A percentile compares a stretch with the other conserved stretches of the same genome.
Evolutionary conservation across 2,113 vertebrate genomes (phyloP).

Genomic region (Mionectes macconnelli): DNA sequence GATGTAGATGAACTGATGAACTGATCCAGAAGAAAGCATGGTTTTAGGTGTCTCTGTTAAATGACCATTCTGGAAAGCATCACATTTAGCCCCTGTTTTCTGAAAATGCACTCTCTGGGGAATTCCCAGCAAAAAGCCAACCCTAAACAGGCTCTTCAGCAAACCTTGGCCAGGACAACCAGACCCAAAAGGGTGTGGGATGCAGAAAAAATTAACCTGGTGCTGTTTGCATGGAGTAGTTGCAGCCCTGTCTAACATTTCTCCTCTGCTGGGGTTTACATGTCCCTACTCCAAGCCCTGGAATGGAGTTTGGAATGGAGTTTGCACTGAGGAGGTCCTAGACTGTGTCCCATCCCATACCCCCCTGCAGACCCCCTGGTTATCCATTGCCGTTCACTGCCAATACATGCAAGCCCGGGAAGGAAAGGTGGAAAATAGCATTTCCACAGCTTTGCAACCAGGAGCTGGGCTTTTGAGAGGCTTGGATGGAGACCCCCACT

Average conservation of each 20-base stretch:
- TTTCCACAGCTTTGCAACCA: neutral
- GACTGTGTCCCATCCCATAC: neutral
- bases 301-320: neutral
- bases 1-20: neutral
- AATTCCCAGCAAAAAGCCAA: neutral
- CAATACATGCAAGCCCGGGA: neutral
- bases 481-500: neutral
- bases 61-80: neutral
- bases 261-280: neutral
- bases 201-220: neutral
- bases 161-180: neutral
- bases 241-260: neutral
- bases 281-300: neutral
- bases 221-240: neutral
- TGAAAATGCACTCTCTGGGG: neutral
- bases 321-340: neutral
- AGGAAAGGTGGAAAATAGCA: neutral
- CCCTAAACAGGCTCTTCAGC: neutral
- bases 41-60: neutral
- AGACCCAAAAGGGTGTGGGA: accelerated
- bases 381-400: neutral
- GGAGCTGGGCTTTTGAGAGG: neutral
- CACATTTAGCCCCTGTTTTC: neutral
- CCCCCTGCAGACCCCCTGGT: neutral
- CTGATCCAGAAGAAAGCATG: neutral